A percentile compares a stretch with the other conserved stretches of the same genome.
Conservation (phyloP, 2,113 vertebrate genomes). For the Tympanuchus pallidicinctus region DNA sequence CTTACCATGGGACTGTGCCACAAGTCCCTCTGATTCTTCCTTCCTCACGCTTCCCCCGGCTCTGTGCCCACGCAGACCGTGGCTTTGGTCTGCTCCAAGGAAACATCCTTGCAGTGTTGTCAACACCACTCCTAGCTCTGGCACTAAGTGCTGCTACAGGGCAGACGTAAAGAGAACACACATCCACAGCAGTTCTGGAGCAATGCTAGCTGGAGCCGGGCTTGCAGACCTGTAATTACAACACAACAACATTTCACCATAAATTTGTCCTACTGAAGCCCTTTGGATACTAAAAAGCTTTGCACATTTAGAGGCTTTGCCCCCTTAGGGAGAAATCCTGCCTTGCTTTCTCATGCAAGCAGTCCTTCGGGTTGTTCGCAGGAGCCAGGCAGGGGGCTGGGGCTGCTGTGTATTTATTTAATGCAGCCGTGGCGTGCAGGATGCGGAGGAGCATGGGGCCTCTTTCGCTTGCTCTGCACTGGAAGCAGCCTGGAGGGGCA, state of each 20-base stretch:
- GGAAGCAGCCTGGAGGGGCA: fast-evolving
- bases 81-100: neutral
- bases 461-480: neutral
- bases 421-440: neutral
- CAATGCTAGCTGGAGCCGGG: neutral
- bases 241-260: neutral
- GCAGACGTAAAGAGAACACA: neutral
- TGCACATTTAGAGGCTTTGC: neutral
- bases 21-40: neutral
- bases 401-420: neutral
- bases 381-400: neutral
- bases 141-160: neutral
- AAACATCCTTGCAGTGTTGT: neutral
- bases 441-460: fast-evolving
- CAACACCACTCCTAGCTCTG: neutral
- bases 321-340: neutral
- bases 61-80: fast-evolving
- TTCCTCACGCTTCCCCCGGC: neutral
- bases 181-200: neutral
- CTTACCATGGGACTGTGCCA: fast-evolving
- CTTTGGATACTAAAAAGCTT: slow-evolving; percentile 25
- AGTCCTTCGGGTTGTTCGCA: fast-evolving
- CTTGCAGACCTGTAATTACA: neutral
- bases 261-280: slow-evolving; percentile 16
- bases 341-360: neutral